A percentile compares a stretch with the other conserved stretches of the same genome.
These are phyloP conservation scores for Sciurus niger DNA, from an alignment of 2,113 vertebrate genomes.

Conservation along the genomic window DNA sequence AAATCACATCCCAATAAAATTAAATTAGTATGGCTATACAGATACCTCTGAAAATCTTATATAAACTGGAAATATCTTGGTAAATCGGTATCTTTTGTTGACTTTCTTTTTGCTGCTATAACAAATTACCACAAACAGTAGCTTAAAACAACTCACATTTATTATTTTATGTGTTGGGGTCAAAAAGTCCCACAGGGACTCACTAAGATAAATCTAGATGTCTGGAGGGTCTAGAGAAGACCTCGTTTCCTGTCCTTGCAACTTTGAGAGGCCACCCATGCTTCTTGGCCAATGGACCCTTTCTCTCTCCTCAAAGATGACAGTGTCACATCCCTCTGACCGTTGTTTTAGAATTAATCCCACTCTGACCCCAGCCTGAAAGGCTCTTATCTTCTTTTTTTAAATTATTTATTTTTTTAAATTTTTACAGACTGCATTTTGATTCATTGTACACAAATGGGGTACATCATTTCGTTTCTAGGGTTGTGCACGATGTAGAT, in stretches of 20 bases:
- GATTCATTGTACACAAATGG: too few species aligned
- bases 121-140: not conserved
- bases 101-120: not conserved
- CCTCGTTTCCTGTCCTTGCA: not conserved
- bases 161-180: not conserved
- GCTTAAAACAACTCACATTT: not conserved
- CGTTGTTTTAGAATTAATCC: not conserved
- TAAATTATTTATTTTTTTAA: too few species aligned
- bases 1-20: not conserved
- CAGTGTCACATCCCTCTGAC: accelerated
- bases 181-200: not conserved
- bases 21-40: not conserved
- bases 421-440: too few species aligned
- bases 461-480: too few species aligned
- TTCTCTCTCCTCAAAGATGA: not conserved
- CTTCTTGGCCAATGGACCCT: not conserved
- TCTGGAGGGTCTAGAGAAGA: not conserved
- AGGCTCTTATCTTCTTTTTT: not conserved
- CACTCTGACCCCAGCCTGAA: not conserved
- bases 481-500: too few species aligned
- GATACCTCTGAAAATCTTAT: not conserved
- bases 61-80: not conserved
- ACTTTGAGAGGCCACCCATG: not conserved
- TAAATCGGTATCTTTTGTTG: not conserved
- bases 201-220: not conserved